Base-by-base conservation (phyloP, 2,113 vertebrate species). In the Platichthys stellatus region DNA sequence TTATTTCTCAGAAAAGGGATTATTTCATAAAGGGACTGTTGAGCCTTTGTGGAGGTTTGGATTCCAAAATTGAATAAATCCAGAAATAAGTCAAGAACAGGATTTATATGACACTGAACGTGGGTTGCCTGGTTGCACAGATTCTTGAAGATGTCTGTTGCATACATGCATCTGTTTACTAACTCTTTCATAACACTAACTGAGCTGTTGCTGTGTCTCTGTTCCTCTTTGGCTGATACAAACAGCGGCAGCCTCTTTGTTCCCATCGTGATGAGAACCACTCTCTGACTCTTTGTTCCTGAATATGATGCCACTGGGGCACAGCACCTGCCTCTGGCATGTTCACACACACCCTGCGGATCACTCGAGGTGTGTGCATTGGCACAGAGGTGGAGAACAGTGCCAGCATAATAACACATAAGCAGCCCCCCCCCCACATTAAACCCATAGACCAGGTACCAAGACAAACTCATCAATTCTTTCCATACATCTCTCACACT, bases 331-430 rank as follows among this genome's bases (percentile, higher is more conserved):
- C 63, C 28, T 53, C 66, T 38, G 74, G 60, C 54, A 28, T 43
- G 26, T 17, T 61, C 23, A 10, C 20, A 28, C 23, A 53, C 64
- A 73, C 18, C 72, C 63, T 81, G 68, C 43, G 65, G 64, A 82
- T 68, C 57, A 72, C 65, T 62, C 20, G 3, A 31, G 60, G 51
- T 74, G 66, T 74, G 62, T 74, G 43, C 59, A 26, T 62, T 81
- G 74, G 59, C 71, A 62, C 63, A 45, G 9, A 56, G 51, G 49
- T 56, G 24, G 60, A 31, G 23, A 77, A 65, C 59, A 56, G n/a
- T 24, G 35, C 31, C 69, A 43, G 12, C 57, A 49, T 57, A 62
- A 45, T 63, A 23, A 43, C 62, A 68, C 45, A 45, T 60, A 45
- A 18, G 47, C 35, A 17, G 59, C 40, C 6, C 51, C 31, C 31